A percentile compares a stretch with the other conserved stretches of the same genome.
Conservation (phyloP, 2,113 vertebrate genomes). For the Eubucco bourcierii region DNA sequence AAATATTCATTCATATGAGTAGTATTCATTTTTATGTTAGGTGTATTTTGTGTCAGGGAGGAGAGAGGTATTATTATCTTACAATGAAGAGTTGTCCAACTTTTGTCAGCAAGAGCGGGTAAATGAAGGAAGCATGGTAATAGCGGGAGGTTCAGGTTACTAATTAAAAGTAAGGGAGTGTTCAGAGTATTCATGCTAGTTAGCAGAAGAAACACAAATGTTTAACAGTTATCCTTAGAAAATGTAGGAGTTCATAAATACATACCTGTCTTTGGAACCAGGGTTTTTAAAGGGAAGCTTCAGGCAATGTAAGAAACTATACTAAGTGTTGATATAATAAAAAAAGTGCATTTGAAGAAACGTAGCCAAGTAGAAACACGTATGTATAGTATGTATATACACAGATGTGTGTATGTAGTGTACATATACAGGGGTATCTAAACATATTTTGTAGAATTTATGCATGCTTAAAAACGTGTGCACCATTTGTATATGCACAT, state of each 20-base stretch:
- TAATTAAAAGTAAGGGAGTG: not conserved
- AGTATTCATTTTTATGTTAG: not conserved
- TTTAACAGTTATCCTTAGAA: not conserved
- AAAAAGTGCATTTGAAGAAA: not conserved
- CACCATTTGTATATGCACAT: too few species aligned
- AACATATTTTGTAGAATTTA: not conserved
- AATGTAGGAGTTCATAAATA: not conserved
- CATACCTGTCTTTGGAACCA: not conserved
- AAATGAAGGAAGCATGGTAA: not conserved
- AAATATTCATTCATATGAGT: not conserved
- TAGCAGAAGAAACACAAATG: not conserved
- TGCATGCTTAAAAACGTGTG: too few species aligned
- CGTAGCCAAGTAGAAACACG: not conserved
- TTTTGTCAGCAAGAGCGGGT: not conserved
- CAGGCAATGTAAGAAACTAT: fast-evolving
- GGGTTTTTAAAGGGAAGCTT: not conserved
- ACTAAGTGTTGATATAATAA: not conserved
- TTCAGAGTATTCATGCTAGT: not conserved
- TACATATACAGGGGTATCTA: not conserved
- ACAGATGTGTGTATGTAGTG: not conserved
- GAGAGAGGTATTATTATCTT: not conserved
- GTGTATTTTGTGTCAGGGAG: not conserved
- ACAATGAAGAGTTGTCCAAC: not conserved
- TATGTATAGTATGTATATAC: fast-evolving
- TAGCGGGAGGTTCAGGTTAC: not conserved